These are phyloP conservation scores for Drosophila tsacasi DNA, from an alignment of 1,140 invertebrate genomes.

Conservation along the genomic window DNA sequence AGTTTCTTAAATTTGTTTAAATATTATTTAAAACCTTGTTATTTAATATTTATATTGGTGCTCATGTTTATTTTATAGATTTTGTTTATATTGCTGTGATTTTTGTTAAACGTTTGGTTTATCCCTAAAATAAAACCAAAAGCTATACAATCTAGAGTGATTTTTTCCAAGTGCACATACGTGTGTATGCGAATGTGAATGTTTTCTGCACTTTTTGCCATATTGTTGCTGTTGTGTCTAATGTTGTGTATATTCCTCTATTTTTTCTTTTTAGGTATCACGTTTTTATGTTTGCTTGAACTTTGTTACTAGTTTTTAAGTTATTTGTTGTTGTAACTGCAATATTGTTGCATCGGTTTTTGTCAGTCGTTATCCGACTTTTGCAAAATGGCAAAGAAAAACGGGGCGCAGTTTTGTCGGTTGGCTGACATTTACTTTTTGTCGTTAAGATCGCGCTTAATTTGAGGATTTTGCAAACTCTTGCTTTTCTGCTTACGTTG, in stretches of 20 bases:
- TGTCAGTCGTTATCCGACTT: slow-evolving; percentile 25
- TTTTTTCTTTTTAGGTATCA: slow-evolving; percentile 57
- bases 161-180: not conserved
- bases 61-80: not conserved
- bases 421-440: slow-evolving; percentile 70
- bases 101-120: not conserved
- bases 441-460: slow-evolving; percentile 47
- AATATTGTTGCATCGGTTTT: slow-evolving; percentile 19
- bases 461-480: slow-evolving; percentile 36
- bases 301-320: slow-evolving; percentile 41
- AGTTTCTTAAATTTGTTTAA: not conserved
- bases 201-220: slow-evolving; percentile 57
- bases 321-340: slow-evolving; percentile 24
- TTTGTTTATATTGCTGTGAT: not conserved
- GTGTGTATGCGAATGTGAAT: slow-evolving; percentile 47
- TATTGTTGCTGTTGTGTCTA: slow-evolving; percentile 59
- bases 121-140: not conserved
- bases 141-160: not conserved
- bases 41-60: not conserved
- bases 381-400: slow-evolving; percentile 44
- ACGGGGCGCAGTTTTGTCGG: slow-evolving; percentile 52
- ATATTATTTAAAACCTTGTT: not conserved
- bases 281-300: slow-evolving; percentile 66
- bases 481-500: slow-evolving; percentile 62
- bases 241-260: slow-evolving; percentile 52